Conservation (phyloP, 2,113 vertebrate genomes). For the Mirounga angustirostris region DNA sequence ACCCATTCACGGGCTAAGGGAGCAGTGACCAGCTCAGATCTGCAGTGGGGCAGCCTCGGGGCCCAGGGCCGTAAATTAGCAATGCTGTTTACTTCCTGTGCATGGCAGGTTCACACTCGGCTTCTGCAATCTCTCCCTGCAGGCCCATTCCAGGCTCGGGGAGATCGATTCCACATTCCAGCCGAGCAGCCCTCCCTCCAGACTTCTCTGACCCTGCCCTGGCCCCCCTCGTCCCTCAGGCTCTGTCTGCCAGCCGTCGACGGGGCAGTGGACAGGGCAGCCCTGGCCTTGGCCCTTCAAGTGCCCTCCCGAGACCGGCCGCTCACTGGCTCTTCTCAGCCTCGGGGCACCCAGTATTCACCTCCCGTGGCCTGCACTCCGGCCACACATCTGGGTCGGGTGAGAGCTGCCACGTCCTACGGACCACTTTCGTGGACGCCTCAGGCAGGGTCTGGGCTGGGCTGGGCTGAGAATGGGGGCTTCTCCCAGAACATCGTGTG, state of each 20-base stretch:
- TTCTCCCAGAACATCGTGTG: fast-evolving
- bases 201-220: fast-evolving
- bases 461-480: fast-evolving
- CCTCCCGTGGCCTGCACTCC: not conserved
- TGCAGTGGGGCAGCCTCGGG: not conserved
- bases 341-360: not conserved
- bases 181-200: too few relatives aligned
- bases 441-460: not conserved
- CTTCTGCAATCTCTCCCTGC: not conserved
- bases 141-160: fast-evolving
- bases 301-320: fast-evolving
- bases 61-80: not conserved
- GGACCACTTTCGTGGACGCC: not conserved
- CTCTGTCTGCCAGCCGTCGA: fast-evolving
- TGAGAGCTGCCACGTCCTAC: not conserved
- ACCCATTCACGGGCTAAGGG: fast-evolving
- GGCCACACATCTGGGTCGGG: not conserved
- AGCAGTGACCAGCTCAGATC: too few relatives aligned
- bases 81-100: fast-evolving
- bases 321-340: not conserved
- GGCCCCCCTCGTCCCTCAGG: not conserved
- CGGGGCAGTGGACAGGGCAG: too few relatives aligned
- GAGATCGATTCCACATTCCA: fast-evolving
- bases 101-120: fast-evolving
- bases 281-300: not conserved